phyloP scores from a whole-genome alignment of 2,113 vertebrate species.

The Seriola quinqueradiata region DNA sequence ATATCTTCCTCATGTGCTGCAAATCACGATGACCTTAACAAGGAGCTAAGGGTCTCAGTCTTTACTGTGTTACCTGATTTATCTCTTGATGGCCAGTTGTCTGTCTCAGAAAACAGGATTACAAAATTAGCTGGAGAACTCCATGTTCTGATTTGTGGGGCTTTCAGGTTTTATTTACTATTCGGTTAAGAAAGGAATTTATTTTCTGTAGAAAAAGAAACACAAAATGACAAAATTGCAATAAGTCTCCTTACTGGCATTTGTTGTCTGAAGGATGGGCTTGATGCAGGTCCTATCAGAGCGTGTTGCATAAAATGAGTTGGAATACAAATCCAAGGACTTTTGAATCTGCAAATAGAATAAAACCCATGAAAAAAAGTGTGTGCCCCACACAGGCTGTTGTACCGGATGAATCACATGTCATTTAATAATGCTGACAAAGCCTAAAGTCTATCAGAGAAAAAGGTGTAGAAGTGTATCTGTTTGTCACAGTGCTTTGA shows the following conservation, averaged over 20 bases:
- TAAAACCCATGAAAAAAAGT: not conserved
- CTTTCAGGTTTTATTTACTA: not conserved
- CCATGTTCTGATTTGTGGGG: not conserved
- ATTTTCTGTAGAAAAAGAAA: not conserved
- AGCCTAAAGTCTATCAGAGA: not conserved
- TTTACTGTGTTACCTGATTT: not conserved
- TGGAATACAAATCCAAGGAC: constrained; percentile 1
- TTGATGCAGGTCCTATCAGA: not conserved
- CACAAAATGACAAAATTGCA: not conserved
- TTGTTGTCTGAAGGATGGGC: not conserved
- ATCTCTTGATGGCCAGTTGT: not conserved
- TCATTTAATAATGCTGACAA: not conserved
- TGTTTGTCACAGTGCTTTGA: not conserved
- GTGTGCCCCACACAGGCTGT: not conserved
- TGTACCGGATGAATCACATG: not conserved
- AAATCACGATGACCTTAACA: not conserved
- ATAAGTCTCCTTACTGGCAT: not conserved
- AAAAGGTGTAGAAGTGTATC: not conserved
- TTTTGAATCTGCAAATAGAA: constrained; percentile 29
- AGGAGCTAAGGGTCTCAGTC: not conserved
- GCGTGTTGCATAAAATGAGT: not conserved
- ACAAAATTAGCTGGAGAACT: not conserved
- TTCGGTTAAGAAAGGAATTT: not conserved
- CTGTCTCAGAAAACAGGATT: constrained; percentile 7
- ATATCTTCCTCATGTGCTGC: not conserved